Base-by-base conservation (phyloP, 1,140 invertebrate genomes). In the Drosophila suzukii region DNA sequence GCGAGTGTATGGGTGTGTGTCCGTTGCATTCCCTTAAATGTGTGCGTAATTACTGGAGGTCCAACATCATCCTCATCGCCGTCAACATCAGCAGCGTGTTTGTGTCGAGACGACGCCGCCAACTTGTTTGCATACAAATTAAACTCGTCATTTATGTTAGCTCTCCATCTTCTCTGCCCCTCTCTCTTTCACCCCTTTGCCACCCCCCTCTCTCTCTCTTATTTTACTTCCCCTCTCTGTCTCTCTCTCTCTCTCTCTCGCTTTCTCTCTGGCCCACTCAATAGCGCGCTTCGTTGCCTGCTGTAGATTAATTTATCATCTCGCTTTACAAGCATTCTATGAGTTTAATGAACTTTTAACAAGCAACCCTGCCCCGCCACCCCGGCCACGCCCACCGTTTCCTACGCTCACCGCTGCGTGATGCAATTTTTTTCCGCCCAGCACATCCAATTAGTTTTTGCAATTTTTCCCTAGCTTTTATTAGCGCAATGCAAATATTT, bases 101-200 rank as follows among this genome's bases (percentile, higher is more conserved):
- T 88, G 67, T 86, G 80, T 79, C 72, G 75, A 49, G 53, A 80
- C 75, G 85, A 70, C 79, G 84, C 71, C 83, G 83, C 84, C 84
- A 84, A 89, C 84, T 89, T 89, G 84, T 89, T 89, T 89, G 84
- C 85, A 89, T 89, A 90, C 85, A 89, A 89, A 89, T 89, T 88
- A 89, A 88, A 88, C 84, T 88, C 83, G 79, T 89, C 83, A 88
- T 88, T 88, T 88, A 89, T 83, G 83, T 74, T 73, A 75, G 30
- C 81, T 56, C 79, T 65, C 78, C 79, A 38, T 46, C 57, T 43
- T 38, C 47, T 4, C 39, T 12, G 13, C 11, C 47, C 15, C 58
- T 24, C 34, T 20, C 20, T 15, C 61, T 32, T 27, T 24, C 41
- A 34, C 36, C 30, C 47, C 30, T 34, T 36, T 38, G 53, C 38